phyloP scores from a whole-genome alignment of 1,140 invertebrate genomes.

The Lanistes nyassanus region DNA sequence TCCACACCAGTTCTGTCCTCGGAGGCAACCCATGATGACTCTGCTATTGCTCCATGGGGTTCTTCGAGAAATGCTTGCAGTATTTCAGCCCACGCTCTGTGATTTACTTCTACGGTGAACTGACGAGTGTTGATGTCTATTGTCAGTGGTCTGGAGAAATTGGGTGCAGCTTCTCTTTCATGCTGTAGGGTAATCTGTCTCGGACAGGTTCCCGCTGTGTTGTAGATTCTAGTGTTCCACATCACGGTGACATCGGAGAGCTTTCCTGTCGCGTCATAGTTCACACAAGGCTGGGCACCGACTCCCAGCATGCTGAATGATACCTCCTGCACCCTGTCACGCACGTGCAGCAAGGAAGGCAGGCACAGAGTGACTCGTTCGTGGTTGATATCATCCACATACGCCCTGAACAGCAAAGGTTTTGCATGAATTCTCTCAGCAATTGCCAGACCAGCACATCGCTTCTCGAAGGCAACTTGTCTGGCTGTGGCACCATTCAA shows the following conservation, averaged over 20 bases:
- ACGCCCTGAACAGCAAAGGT: slow-evolving; percentile 26
- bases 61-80: slow-evolving; percentile 2
- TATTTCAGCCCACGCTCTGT: slow-evolving; percentile 9
- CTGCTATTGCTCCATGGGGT: not conserved
- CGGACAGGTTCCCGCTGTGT: slow-evolving; percentile 2
- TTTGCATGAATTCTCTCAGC: slow-evolving; percentile 16
- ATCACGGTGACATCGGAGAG: not conserved
- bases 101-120: not conserved
- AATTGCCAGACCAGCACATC: slow-evolving; percentile 27
- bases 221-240: slow-evolving; percentile 19
- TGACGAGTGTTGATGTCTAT: slow-evolving; percentile 21
- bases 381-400: slow-evolving; percentile 29
- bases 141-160: not conserved
- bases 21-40: not conserved
- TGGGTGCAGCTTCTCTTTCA: slow-evolving; percentile 15
- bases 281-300: slow-evolving; percentile 20
- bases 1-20: not conserved
- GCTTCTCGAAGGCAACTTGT: slow-evolving; percentile 34
- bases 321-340: slow-evolving; percentile 22
- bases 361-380: slow-evolving; percentile 22
- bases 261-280: not conserved
- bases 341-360: slow-evolving; percentile 29
- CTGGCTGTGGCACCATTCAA: slow-evolving; percentile 32
- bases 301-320: slow-evolving; percentile 33
- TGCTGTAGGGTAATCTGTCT: not conserved